phyloP scores from a whole-genome alignment of 2,797 vertebrate species.

The Esox lucius region DNA sequence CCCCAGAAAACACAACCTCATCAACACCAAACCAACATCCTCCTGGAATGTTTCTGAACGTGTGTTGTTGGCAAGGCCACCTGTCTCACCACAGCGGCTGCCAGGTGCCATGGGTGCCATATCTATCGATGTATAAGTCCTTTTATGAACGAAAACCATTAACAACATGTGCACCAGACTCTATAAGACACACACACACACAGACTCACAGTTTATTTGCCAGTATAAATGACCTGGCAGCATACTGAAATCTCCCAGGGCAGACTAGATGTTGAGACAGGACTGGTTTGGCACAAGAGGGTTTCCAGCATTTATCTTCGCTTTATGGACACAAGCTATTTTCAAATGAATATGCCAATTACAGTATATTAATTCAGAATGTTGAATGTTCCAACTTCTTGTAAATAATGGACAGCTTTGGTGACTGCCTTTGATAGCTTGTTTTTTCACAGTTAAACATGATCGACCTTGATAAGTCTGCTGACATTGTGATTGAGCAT shows the following conservation, averaged over 20 bases:
- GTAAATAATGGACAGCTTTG: conserved; percentile 19
- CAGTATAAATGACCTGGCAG: conserved; percentile 62
- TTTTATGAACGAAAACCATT: no score
- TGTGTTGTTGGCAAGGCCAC: no score
- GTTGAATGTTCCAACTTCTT: not conserved
- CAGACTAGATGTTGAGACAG: conserved; percentile 39
- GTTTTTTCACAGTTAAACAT: not conserved
- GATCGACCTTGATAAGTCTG: conserved; percentile 20
- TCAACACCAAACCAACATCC: no score
- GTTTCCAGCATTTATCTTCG: conserved; percentile 53
- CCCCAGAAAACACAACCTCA: no score
- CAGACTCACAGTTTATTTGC: conserved; percentile 44
- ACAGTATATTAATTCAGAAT: conserved; percentile 16
- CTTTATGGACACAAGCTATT: conserved; percentile 48
- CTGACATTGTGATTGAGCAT: not conserved
- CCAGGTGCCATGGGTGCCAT: no score
- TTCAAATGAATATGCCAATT: conserved; percentile 37
- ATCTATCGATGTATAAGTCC: no score
- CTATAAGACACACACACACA: not conserved
- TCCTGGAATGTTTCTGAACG: no score
- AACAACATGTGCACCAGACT: no score
- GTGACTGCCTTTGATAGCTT: not conserved
- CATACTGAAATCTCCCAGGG: conserved; percentile 45
- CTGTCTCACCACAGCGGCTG: no score
- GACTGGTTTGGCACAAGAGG: conserved; percentile 55